Conservation (phyloP, 2,888 invertebrate genomes). For the Dynastes grantii region DNA sequence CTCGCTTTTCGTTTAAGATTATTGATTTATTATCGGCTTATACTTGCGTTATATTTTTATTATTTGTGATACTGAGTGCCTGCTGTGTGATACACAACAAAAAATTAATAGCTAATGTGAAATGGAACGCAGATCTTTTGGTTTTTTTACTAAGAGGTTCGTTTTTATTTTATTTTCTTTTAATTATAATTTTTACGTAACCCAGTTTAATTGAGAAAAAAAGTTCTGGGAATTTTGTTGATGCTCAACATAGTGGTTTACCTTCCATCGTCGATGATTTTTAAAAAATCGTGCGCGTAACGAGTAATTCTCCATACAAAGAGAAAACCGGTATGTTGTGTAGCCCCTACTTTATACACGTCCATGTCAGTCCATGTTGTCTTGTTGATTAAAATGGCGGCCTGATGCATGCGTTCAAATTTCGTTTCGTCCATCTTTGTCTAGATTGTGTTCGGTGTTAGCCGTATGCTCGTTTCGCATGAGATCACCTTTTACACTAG, state of each 20-base stretch:
- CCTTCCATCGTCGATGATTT: conserved; percentile 2
- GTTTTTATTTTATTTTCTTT: conserved; percentile 74
- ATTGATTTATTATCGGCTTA: too few relatives aligned
- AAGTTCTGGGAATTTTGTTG: neutral
- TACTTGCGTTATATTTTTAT: conserved; percentile 7
- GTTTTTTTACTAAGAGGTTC: conserved; percentile 88
- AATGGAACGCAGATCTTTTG: conserved; percentile 87
- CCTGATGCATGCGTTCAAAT: conserved; percentile 48
- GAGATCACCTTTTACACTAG: conserved; percentile 41
- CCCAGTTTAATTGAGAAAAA: conserved; percentile 57
- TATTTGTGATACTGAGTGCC: conserved; percentile 24
- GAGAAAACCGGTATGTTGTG: conserved; percentile 43
- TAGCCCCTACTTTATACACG: conserved; percentile 44
- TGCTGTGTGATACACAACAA: conserved; percentile 22
- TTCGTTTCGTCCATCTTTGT: conserved; percentile 49
- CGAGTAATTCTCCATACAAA: conserved; percentile 37
- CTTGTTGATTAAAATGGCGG: conserved; percentile 50
- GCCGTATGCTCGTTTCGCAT: conserved; percentile 25
- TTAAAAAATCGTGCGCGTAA: conserved; percentile 25
- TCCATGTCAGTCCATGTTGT: conserved; percentile 45
- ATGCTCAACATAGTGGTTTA: conserved; percentile 12
- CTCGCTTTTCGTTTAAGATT: conserved; percentile 10
- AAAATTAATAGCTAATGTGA: conserved; percentile 71
- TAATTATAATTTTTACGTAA: conserved; percentile 70
- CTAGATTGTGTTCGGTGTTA: conserved; percentile 35